These are phyloP conservation scores for Chamaea fasciata DNA, from an alignment of 2,113 vertebrate genomes.

Conservation along the genomic window DNA sequence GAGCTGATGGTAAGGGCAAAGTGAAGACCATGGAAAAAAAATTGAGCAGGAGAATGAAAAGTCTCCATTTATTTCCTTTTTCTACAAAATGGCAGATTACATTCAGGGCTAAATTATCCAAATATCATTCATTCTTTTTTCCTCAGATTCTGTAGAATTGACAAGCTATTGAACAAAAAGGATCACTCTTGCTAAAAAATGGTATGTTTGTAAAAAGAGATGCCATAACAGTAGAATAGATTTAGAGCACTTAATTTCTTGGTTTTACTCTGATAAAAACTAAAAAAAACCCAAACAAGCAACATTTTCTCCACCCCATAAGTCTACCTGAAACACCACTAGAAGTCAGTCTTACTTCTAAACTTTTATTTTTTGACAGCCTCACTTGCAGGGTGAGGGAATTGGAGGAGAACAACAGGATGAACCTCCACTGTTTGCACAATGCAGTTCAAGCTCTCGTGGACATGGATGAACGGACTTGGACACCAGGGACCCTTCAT, in stretches of 20 bases:
- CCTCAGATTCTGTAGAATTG: not conserved
- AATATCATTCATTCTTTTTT: not conserved
- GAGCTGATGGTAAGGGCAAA: not conserved
- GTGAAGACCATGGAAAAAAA: not conserved
- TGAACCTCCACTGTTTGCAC: not conserved
- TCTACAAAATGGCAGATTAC: not conserved
- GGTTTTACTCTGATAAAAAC: not conserved
- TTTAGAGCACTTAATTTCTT: not conserved
- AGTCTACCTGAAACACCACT: not conserved
- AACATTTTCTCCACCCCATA: not conserved
- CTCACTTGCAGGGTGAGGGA: not conserved
- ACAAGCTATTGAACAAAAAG: not conserved
- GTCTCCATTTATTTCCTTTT: not conserved
- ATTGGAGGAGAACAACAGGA: not conserved
- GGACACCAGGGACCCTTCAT: not conserved
- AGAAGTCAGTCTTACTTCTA: not conserved
- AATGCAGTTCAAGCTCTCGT: not conserved
- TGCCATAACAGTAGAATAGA: not conserved
- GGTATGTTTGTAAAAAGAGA: not conserved
- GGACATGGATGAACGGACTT: not conserved
- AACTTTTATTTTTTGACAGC: not conserved
- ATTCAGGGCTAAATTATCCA: not conserved
- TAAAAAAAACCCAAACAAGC: not conserved
- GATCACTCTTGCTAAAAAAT: not conserved
- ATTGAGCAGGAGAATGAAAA: not conserved